Evolutionary conservation across 2,888 invertebrate species (phyloP), one percentile per base, ranked within the genome.

Genomic region (Anarsia innoxiella): DNA sequence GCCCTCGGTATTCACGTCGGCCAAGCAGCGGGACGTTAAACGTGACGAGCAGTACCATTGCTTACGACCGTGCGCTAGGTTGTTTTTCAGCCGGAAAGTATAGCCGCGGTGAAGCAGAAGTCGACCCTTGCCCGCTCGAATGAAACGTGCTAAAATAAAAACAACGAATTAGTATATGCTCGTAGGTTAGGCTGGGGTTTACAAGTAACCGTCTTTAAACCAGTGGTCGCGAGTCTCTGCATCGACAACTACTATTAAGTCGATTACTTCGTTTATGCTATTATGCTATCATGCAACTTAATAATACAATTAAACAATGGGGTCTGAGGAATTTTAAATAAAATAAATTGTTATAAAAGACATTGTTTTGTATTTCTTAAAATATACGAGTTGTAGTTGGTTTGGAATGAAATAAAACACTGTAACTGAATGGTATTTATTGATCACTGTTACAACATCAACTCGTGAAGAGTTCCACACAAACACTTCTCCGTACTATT

Each of bases 1-100:
- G 0, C 83, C 83, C 51, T 83, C 84, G 14, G 84, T 84, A 56
- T 83, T 83, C 12, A 84, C 84, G 50, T 84, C 82, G 42, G 83
- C 82, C 30, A 83, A 67, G 55, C 84, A 84, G 49, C 84, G 80
- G 23, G 84, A 83, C 9, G 83, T 84, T 36, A 83, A 66, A 25
- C 84, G 70, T 36, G 83, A 84, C 11, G 84, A 84, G 54, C 84
- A 84, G 56, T 84, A 83, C 84, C 83, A 84, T 53, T 84, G 83
- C 66, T 84, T 85, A 49, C 83, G 73, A 1, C 84, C 82, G 49
- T 83, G 83, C n/a, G 83, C 83, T 64, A 83, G 53, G 48, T 83
- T 82, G 53, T 84, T 85, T 66, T 85, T 84, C 59, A 84, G 60
- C 32, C 83, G 79, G 56, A 84, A 85, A 19, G 84, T 85, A 61